phyloP scores from a whole-genome alignment of 2,888 invertebrate species.

The Icerya purchasi region DNA sequence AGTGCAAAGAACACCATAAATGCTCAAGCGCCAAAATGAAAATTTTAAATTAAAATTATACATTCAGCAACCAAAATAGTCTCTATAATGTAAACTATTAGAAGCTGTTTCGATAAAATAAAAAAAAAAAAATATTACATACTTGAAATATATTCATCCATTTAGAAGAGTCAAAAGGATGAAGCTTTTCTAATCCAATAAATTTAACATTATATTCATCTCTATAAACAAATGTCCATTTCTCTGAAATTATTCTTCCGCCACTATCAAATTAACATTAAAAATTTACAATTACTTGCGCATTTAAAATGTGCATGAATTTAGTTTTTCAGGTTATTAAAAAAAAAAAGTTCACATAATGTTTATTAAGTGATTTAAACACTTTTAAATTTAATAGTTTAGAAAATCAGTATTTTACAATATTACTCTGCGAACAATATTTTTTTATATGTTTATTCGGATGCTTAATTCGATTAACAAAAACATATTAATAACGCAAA shows the following conservation, averaged over 20 bases:
- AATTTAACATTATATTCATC: slow-evolving; percentile 59
- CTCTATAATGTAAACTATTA: no score
- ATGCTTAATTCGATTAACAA: no score
- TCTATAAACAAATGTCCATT: slow-evolving; percentile 57
- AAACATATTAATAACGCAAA: no score
- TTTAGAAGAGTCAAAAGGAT: slow-evolving; percentile 73
- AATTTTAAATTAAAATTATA: no score
- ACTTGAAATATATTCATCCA: slow-evolving; percentile 58
- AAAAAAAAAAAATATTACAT: no score
- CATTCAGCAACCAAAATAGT: no score
- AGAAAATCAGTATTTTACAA: neutral
- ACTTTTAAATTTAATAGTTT: neutral
- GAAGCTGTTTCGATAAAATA: no score
- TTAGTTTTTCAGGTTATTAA: neutral
- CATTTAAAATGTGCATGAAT: no score
- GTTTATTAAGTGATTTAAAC: neutral
- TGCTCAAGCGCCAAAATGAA: no score
- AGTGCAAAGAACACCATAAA: no score
- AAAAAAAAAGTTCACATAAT: neutral
- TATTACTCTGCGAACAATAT: neutral
- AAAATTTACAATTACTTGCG: neutral
- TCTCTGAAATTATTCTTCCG: neutral
- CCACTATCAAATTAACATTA: neutral
- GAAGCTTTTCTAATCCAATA: slow-evolving; percentile 57
- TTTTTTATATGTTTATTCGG: neutral